These are phyloP conservation scores for Ginglymostoma cirratum DNA, from an alignment of 2,113 vertebrate genomes.

Conservation along the genomic window DNA sequence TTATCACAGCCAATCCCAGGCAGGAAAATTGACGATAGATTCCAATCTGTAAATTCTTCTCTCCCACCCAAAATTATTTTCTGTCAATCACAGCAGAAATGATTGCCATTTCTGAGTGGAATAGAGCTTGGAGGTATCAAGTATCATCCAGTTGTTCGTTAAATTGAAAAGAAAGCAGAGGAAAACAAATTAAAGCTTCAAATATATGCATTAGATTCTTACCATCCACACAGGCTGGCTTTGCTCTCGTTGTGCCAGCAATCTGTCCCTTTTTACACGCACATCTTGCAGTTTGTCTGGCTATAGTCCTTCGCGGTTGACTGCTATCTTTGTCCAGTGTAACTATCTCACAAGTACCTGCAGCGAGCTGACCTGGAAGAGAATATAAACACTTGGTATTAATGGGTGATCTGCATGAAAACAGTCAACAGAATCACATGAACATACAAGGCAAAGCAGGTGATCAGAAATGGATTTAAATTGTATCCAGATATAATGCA, in stretches of 20 bases:
- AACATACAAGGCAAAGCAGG: neutral
- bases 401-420: conserved; percentile 45
- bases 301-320: conserved; percentile 93
- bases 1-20: neutral
- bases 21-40: neutral
- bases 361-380: conserved; percentile 91
- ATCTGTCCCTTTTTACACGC: conserved; percentile 98
- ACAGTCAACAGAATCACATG: conserved; percentile 39
- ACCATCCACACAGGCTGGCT: conserved; percentile 97
- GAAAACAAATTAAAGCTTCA: neutral
- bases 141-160: neutral
- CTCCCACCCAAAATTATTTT: neutral
- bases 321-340: conserved; percentile 95
- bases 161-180: neutral
- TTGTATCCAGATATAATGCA: neutral
- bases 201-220: conserved; percentile 53
- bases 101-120: neutral
- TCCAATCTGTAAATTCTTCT: neutral
- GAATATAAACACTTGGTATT: conserved; percentile 55
- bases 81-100: neutral
- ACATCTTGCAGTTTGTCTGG: conserved; percentile 95
- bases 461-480: neutral
- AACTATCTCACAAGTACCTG: conserved; percentile 95
- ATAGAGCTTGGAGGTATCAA: neutral
- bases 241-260: conserved; percentile 91